Percentiles rank a stretch among this genome's conserved stretches.
These are phyloP conservation scores for Diplazon laetatorius DNA, from an alignment of 2,888 invertebrate genomes.

Conservation along the genomic window DNA sequence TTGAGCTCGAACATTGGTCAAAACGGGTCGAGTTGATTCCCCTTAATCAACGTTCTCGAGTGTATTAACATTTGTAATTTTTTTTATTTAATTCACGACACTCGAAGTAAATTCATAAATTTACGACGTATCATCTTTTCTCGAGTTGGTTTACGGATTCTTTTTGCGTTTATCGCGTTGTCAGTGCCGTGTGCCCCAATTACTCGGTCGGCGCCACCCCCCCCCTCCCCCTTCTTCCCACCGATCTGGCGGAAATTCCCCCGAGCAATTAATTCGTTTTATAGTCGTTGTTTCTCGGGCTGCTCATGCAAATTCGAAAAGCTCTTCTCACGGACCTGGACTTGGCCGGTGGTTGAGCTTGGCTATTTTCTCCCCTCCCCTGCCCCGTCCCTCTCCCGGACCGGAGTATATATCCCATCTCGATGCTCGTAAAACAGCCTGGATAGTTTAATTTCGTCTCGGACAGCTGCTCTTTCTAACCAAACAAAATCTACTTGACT, in stretches of 20 bases:
- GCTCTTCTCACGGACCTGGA: slow-evolving; percentile 30
- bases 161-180: slow-evolving; percentile 25
- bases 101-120: background rate
- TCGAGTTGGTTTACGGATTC: background rate
- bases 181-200: slow-evolving; percentile 13
- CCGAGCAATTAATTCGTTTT: slow-evolving; percentile 73
- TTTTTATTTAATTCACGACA: too few species aligned
- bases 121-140: slow-evolving; percentile 7
- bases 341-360: slow-evolving; percentile 50
- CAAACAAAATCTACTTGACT: background rate
- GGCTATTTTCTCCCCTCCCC: slow-evolving; percentile 34
- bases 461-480: slow-evolving; percentile 29
- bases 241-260: slow-evolving; percentile 42
- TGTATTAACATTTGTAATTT: too few species aligned
- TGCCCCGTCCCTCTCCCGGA: too few species aligned
- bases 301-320: slow-evolving; percentile 66
- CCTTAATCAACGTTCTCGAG: too few species aligned
- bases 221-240: too few species aligned
- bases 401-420: slow-evolving; percentile 59
- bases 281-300: slow-evolving; percentile 69
- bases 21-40: too few species aligned
- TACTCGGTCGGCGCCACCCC: slow-evolving; percentile 21
- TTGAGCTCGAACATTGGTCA: too few species aligned
- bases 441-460: slow-evolving; percentile 30
- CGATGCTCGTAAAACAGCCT: slow-evolving; percentile 70